Percentiles rank a stretch among this genome's conserved stretches.
Evolutionary conservation across 1,140 invertebrate species (phyloP).

Genomic region (Nylanderia fulva): DNA sequence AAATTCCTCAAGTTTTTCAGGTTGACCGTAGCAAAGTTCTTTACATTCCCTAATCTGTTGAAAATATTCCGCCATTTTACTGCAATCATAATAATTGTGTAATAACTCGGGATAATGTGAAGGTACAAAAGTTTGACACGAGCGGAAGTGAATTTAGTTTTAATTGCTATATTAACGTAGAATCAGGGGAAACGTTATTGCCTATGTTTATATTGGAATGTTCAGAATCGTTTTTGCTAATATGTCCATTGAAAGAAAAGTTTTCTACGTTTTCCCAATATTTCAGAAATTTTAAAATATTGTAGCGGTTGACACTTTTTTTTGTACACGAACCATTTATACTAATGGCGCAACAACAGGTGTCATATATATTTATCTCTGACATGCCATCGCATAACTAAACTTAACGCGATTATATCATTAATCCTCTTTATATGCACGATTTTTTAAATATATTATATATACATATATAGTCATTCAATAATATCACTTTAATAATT

Average conservation of each 20-base stretch:
- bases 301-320: not conserved
- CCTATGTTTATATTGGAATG: not conserved
- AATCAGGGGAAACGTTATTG: not conserved
- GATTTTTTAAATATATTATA: not conserved
- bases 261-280: not conserved
- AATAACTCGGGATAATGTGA: not conserved
- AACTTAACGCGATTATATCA: not conserved
- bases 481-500: too few relatives aligned
- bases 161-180: not conserved
- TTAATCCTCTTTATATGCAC: not conserved
- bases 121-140: not conserved
- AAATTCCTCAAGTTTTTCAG: not conserved
- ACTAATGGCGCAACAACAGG: constrained; percentile 45
- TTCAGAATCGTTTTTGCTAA: not conserved
- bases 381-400: not conserved
- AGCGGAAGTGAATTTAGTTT: not conserved
- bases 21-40: not conserved
- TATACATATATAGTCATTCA: not conserved
- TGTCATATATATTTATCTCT: constrained; percentile 30
- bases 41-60: not conserved
- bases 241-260: not conserved
- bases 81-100: not conserved
- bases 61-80: not conserved
- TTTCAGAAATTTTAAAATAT: not conserved
- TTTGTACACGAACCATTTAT: constrained; percentile 1